These are phyloP conservation scores for Lasioglossum albipes DNA, from an alignment of 1,140 invertebrate genomes.

Conservation along the genomic window DNA sequence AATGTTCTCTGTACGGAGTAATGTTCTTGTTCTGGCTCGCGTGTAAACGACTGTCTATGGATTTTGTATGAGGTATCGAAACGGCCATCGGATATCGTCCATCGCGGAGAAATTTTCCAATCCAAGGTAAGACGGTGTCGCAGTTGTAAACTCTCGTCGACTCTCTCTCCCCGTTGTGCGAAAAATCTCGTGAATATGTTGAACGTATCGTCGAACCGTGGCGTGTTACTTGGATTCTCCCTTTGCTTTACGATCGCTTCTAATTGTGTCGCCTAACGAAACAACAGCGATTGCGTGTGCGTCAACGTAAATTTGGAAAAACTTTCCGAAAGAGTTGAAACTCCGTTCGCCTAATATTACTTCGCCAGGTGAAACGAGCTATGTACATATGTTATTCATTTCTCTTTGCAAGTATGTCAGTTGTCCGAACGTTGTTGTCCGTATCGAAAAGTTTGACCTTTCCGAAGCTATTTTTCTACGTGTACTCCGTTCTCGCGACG, in stretches of 20 bases:
- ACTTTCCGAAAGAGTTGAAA: background rate
- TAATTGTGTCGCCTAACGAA: background rate
- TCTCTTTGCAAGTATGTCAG: background rate
- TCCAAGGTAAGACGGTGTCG: conserved; percentile 54
- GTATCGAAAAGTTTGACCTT: background rate
- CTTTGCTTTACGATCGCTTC: background rate
- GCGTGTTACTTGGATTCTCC: background rate
- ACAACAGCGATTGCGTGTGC: background rate
- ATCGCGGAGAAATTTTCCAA: conserved; percentile 51
- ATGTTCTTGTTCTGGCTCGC: conserved; percentile 11
- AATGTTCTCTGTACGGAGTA: conserved; percentile 33
- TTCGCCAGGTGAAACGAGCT: no score
- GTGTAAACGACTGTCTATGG: conserved; percentile 46
- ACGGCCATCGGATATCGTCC: conserved; percentile 47
- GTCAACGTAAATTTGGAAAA: background rate
- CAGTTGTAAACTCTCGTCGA: conserved; percentile 4
- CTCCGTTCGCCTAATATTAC: background rate
- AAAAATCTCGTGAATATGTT: background rate
- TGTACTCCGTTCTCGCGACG: background rate
- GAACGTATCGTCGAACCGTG: background rate
- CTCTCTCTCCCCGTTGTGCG: background rate
- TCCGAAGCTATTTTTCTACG: conserved; percentile 1
- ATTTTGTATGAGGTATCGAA: conserved; percentile 52
- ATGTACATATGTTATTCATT: background rate
- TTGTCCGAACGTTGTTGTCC: background rate